Base-by-base conservation (phyloP, 1,140 invertebrate genomes). In the Stegodyphus mimosarum region DNA sequence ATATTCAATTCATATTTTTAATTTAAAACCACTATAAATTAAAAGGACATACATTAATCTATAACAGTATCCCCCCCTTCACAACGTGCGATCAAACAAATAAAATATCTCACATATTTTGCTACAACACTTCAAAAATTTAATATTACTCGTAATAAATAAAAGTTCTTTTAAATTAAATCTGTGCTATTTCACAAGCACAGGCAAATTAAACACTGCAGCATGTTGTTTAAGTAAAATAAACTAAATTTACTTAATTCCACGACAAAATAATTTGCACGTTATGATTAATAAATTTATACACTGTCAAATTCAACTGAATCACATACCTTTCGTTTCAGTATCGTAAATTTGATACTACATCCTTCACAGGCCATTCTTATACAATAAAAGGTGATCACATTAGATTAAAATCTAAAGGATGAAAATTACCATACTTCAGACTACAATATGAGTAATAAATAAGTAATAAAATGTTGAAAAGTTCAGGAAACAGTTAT, bases 331-430 rank as follows among this genome's bases (percentile, higher is more conserved):
- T 81, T 81, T 6, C 78, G 7, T 50, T 64, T 81, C 7, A 81
- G 55, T 50, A 81, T 81, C 2, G 78, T 81, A 63, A 81, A 72
- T 49, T 69, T 63, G 7, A 81, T 71, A 49, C 78, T 81, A 50
- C 78, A 81, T n/a, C 78, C 78, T 63, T 81, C 78, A 51, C 78
- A 81, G 4, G 78, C 55, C 78, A 81, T 81, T 70, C 53, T 79
- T 10, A 2, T n/a, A 69, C 18, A 33, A 33, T 33, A 33, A 33
- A 33, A 33, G 33, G 33, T 33, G 33, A 33, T 33, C 33, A 33
- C 33, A 33, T 33, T 33, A 33, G 33, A 33, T 33, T 33, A 33
- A 33, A 33, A 33, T 33, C 33, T 33, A 33, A 33, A 33, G 3
- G 33, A 33, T 33, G 33, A 33, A 33, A 33, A 33, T 33, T 33